Evolutionary conservation across 1,140 invertebrate species (phyloP).

Genomic region (Trachymyrmex cornetzi): DNA sequence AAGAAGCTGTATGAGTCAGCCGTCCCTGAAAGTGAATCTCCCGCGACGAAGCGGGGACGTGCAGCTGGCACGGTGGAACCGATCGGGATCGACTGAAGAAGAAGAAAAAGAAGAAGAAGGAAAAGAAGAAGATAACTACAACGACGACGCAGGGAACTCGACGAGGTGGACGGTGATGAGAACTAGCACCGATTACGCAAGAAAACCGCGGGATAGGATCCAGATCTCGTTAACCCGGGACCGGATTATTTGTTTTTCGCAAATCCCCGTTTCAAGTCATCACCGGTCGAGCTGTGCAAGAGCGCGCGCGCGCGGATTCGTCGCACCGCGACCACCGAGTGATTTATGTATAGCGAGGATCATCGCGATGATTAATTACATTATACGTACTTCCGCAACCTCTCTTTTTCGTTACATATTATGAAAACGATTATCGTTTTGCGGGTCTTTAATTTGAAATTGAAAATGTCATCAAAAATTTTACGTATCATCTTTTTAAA

Average conservation of each 20-base stretch:
- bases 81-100: constrained; percentile 45
- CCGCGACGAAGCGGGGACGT: constrained; percentile 47
- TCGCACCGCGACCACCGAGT: constrained; percentile 24
- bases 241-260: constrained; percentile 75
- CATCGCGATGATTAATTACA: constrained; percentile 60
- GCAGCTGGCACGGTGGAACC: constrained; percentile 57
- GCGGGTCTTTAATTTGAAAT: constrained; percentile 12
- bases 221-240: constrained; percentile 79
- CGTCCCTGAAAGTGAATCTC: constrained; percentile 67
- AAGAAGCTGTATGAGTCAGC: constrained; percentile 50
- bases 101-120: constrained; percentile 57
- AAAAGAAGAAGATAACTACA: background rate
- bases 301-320: constrained; percentile 29
- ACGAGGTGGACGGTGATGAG: constrained; percentile 61
- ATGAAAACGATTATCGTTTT: constrained; percentile 23
- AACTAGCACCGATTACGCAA: constrained; percentile 78
- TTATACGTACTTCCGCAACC: constrained; percentile 38
- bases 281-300: constrained; percentile 2
- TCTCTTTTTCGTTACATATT: constrained; percentile 7
- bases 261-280: constrained; percentile 70
- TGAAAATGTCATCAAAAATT: background rate
- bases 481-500: background rate
- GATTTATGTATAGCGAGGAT: constrained; percentile 49
- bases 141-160: constrained; percentile 12
- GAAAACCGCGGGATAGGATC: constrained; percentile 76